Evolutionary conservation across 2,888 invertebrate genomes (phyloP).

Genomic region (Ferrisia virgata): DNA sequence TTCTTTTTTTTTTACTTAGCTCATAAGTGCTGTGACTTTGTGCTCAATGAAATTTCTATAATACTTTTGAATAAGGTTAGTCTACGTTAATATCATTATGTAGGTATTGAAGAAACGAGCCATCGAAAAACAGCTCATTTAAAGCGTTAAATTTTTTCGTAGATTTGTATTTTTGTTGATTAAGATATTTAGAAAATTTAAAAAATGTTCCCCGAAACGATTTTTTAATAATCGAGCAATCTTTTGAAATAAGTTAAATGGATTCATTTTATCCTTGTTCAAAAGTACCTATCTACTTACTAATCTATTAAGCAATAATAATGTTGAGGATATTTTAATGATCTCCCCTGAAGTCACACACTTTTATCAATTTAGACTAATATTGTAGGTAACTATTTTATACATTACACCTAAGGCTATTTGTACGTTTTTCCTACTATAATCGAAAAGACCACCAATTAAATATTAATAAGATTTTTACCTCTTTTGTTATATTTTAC

Average conservation of each 20-base stretch:
- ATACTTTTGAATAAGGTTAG: background rate
- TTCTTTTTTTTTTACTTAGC: background rate
- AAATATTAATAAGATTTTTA: background rate
- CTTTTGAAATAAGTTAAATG: background rate
- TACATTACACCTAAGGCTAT: background rate
- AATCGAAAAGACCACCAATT: slow-evolving; percentile 12
- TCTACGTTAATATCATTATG: too few relatives aligned
- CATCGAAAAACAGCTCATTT: too few relatives aligned
- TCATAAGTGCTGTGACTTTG: background rate
- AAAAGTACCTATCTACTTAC: background rate
- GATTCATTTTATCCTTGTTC: background rate
- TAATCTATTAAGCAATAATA: background rate
- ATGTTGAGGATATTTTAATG: background rate
- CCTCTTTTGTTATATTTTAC: slow-evolving; percentile 1
- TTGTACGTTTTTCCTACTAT: background rate
- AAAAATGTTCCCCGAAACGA: background rate
- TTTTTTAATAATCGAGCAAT: background rate
- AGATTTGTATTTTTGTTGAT: too few relatives aligned
- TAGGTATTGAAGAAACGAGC: too few relatives aligned
- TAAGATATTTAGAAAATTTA: too few relatives aligned
- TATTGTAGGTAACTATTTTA: background rate
- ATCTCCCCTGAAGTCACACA: background rate
- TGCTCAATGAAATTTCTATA: background rate
- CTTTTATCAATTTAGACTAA: background rate
- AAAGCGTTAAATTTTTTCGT: too few relatives aligned